Evolutionary conservation across 2,113 vertebrate genomes (phyloP).

Genomic region (Pandion haliaetus): DNA sequence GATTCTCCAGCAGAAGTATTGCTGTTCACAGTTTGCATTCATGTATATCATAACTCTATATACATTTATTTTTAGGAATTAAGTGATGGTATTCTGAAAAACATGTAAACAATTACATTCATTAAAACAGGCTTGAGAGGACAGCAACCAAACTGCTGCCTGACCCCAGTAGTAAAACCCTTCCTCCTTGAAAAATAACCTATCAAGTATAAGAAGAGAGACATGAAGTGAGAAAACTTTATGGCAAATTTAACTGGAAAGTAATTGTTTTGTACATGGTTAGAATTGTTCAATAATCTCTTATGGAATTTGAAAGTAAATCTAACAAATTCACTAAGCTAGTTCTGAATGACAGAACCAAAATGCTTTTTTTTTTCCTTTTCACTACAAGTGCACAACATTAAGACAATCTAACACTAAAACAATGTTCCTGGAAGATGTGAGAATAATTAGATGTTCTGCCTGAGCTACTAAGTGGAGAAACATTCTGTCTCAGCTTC

Average conservation of each 20-base stretch:
- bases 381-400: background rate
- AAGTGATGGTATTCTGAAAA: background rate
- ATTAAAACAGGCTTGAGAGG: background rate
- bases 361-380: background rate
- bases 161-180: background rate
- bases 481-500: conserved; percentile 38
- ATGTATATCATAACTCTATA: background rate
- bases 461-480: conserved; percentile 50
- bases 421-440: conserved; percentile 26
- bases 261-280: conserved; percentile 54
- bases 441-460: conserved; percentile 72
- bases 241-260: conserved; percentile 60
- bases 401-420: conserved; percentile 32
- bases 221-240: background rate
- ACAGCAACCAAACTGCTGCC: background rate
- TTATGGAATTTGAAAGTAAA: conserved; percentile 45
- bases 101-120: background rate
- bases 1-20: background rate
- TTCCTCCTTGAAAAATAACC: conserved; percentile 25
- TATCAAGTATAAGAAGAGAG: conserved; percentile 18
- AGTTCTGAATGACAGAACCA: conserved; percentile 40
- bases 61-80: background rate
- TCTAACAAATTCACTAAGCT: conserved; percentile 33
- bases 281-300: conserved; percentile 54
- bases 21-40: background rate